A percentile compares a stretch with the other conserved stretches of the same genome.
These are phyloP conservation scores for Sapajus apella DNA, from an alignment of 2,113 vertebrate species.

Conservation along the genomic window DNA sequence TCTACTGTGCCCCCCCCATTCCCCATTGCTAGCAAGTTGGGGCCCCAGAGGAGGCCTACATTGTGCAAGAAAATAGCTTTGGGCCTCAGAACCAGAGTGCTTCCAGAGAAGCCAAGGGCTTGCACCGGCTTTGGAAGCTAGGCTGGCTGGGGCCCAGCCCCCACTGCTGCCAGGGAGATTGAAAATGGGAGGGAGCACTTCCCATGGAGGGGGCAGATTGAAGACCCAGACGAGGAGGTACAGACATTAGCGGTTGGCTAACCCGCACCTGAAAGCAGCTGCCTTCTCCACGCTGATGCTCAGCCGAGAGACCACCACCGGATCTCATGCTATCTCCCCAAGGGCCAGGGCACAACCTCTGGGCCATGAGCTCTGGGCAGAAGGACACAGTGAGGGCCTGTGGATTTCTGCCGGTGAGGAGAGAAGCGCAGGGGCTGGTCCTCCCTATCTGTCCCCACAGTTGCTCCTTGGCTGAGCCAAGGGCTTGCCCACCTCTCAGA, in stretches of 20 bases:
- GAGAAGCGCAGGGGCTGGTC: neutral
- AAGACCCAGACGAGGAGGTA: neutral
- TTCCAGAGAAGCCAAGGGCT: constrained; percentile 40
- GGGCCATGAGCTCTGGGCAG: neutral
- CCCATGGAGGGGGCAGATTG: constrained; percentile 2
- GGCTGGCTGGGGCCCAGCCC: constrained; percentile 48
- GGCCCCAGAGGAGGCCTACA: neutral
- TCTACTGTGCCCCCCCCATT: neutral
- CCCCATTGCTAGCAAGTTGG: neutral
- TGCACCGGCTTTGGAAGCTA: constrained; percentile 43
- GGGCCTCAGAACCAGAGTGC: neutral
- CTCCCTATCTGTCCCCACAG: neutral
- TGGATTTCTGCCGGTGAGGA: neutral
- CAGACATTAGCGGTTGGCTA: constrained; percentile 4
- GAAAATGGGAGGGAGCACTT: constrained; percentile 60
- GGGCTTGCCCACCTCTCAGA: constrained; percentile 22
- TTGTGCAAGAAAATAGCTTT: constrained; percentile 38
- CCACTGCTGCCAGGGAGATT: constrained; percentile 47
- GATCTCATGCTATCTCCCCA: constrained; percentile 11
- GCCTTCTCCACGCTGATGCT: constrained; percentile 14
- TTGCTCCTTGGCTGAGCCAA: constrained; percentile 5
- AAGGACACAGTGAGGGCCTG: neutral
- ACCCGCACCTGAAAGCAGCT: constrained; percentile 34
- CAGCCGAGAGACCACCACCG: neutral
- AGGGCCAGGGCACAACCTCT: neutral